These are phyloP conservation scores for Phylloscopus whistleri DNA, from an alignment of 2,113 vertebrate genomes.

Conservation along the genomic window DNA sequence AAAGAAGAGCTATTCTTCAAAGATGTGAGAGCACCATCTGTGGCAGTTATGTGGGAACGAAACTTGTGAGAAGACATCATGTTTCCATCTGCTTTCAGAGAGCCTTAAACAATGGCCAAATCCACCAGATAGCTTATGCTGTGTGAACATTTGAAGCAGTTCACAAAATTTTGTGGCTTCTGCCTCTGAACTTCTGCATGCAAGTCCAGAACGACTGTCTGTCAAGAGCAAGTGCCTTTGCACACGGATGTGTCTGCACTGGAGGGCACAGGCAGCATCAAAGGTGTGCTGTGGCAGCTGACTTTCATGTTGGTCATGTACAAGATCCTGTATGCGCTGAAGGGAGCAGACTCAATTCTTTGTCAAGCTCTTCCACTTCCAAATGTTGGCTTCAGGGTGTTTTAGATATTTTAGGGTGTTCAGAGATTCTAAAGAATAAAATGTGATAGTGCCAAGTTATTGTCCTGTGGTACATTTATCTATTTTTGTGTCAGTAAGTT, in stretches of 20 bases:
- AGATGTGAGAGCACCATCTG: slow-evolving; percentile 23
- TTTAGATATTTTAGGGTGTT: neutral
- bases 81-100: slow-evolving; percentile 58
- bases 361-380: neutral
- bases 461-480: neutral
- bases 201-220: neutral
- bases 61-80: slow-evolving; percentile 41
- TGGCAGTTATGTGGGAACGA: neutral
- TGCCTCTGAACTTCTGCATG: slow-evolving; percentile 19
- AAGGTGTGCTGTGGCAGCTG: neutral
- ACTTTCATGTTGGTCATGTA: neutral
- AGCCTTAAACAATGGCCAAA: slow-evolving; percentile 35
- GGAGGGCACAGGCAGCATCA: neutral
- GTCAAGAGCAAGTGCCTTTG: neutral
- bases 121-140: neutral
- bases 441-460: neutral
- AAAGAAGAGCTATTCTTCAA: slow-evolving; percentile 5
- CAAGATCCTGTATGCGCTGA: neutral
- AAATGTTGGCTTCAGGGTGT: neutral
- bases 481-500: neutral
- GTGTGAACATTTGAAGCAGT: slow-evolving; percentile 6
- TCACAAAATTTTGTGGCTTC: slow-evolving; percentile 33
- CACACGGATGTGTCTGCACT: neutral
- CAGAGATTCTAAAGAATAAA: neutral
- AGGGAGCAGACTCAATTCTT: neutral